Conservation (phyloP, 2,113 vertebrate species). For the Numenius arquata region DNA sequence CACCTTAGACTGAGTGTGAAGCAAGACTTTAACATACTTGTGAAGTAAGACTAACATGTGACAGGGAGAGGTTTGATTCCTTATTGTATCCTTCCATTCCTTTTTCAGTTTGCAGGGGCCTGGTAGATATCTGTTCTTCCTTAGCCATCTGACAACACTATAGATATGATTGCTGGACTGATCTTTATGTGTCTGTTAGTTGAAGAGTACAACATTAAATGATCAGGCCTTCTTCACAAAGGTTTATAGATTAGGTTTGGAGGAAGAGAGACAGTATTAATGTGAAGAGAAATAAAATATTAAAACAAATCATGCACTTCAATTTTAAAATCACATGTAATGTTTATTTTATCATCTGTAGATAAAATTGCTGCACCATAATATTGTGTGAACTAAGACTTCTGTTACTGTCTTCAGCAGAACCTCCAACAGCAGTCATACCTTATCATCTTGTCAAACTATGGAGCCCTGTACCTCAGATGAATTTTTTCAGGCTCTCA, state of each 20-base stretch:
- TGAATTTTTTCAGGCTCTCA: slow-evolving; percentile 93
- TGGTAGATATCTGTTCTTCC: neutral
- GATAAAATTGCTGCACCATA: neutral
- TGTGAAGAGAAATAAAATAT: neutral
- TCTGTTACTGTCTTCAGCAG: slow-evolving; percentile 68
- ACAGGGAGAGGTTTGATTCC: neutral
- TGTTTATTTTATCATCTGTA: neutral
- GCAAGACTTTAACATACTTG: neutral
- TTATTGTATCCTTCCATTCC: neutral
- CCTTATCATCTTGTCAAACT: slow-evolving; percentile 85
- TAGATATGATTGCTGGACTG: neutral
- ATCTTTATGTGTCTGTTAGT: neutral
- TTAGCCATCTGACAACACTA: neutral
- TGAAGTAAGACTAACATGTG: neutral
- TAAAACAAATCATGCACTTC: neutral
- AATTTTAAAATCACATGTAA: neutral
- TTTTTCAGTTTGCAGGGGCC: neutral
- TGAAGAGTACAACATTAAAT: neutral
- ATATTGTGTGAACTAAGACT: neutral
- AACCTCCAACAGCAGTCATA: slow-evolving; percentile 90
- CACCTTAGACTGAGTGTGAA: neutral
- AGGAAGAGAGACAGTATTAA: neutral
- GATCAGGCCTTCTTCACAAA: neutral
- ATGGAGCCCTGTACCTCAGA: slow-evolving; percentile 94
- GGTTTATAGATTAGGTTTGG: neutral